phyloP scores from a whole-genome alignment of 2,888 invertebrate species.

The Pollenia labialis region DNA sequence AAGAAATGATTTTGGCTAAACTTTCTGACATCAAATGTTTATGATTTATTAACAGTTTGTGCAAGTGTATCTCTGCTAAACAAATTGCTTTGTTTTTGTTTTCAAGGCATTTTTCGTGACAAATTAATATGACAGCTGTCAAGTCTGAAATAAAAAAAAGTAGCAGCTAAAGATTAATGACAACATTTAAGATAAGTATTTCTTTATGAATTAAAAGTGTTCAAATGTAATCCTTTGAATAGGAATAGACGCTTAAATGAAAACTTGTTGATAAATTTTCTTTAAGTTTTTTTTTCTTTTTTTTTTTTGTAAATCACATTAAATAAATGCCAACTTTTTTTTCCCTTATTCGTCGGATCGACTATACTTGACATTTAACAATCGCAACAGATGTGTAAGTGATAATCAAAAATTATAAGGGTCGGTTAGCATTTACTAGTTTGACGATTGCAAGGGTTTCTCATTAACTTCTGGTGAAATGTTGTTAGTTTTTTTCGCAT shows the following conservation, averaged over 20 bases:
- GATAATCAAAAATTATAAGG: slow-evolving; percentile 53
- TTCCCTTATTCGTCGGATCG: slow-evolving; percentile 4
- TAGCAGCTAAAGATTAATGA: slow-evolving; percentile 54
- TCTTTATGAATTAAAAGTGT: neutral
- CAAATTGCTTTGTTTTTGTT: slow-evolving; percentile 59
- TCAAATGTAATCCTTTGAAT: neutral
- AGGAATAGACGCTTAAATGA: neutral
- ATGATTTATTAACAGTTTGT: slow-evolving; percentile 66
- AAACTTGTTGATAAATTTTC: slow-evolving; percentile 15
- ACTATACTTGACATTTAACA: slow-evolving; percentile 49
- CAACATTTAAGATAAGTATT: slow-evolving; percentile 4
- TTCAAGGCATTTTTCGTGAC: slow-evolving; percentile 42
- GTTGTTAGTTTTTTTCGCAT: slow-evolving; percentile 5
- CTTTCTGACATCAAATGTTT: slow-evolving; percentile 67
- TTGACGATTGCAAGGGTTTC: slow-evolving; percentile 35
- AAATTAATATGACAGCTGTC: slow-evolving; percentile 73
- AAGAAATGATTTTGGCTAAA: slow-evolving; percentile 66
- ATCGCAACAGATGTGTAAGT: slow-evolving; percentile 66
- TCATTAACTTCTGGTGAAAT: slow-evolving; percentile 8
- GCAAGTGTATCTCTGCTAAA: slow-evolving; percentile 10
- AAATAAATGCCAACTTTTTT: slow-evolving; percentile 15
- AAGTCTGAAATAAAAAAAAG: slow-evolving; percentile 58
- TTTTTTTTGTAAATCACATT: slow-evolving; percentile 23
- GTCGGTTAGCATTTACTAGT: slow-evolving; percentile 49
- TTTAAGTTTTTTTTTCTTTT: neutral